Conservation (phyloP, 2,797 vertebrate genomes). For the Heliangelus exortis region DNA sequence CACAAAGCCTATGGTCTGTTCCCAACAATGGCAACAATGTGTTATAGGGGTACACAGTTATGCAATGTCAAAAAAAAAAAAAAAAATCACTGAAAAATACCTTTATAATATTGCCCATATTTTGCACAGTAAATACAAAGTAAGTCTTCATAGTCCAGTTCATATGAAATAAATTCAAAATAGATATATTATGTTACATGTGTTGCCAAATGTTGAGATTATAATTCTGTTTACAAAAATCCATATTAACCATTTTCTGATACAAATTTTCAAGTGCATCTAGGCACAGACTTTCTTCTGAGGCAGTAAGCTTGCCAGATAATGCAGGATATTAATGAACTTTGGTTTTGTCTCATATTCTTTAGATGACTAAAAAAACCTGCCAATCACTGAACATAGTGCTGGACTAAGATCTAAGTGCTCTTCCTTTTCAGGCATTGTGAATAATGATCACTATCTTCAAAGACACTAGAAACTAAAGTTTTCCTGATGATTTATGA, state of each 20-base stretch:
- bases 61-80: neutral
- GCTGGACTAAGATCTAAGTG: neutral
- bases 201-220: neutral
- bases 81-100: neutral
- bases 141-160: neutral
- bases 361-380: neutral
- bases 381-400: neutral
- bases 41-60: rapidly evolving
- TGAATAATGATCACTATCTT: neutral
- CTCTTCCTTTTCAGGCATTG: neutral
- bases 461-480: neutral
- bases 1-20: neutral
- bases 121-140: neutral
- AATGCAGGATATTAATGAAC: neutral
- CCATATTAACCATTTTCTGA: neutral
- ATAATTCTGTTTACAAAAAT: neutral
- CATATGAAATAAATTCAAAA: neutral
- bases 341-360: neutral
- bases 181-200: neutral
- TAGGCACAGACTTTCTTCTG: neutral
- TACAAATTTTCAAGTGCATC: neutral
- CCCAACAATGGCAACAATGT: neutral
- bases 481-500: neutral
- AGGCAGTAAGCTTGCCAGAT: neutral
- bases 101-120: rapidly evolving